Conservation (phyloP, 2,888 invertebrate genomes). For the Salpingus planirostris region DNA sequence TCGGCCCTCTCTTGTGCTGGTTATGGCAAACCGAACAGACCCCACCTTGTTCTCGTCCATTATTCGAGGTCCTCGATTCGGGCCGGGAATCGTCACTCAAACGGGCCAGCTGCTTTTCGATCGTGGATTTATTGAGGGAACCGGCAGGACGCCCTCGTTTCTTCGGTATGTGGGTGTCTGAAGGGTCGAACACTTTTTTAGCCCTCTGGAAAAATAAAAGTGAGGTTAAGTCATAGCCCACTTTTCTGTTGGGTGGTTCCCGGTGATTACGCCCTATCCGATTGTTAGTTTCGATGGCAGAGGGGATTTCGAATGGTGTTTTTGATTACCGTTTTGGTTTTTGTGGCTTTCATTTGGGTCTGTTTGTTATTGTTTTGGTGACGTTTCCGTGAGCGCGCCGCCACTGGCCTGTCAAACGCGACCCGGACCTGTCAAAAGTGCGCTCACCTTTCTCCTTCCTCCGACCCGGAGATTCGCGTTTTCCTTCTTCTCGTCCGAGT, state of each 20-base stretch:
- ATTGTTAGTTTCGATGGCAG: too few species aligned
- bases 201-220: constrained; percentile 49
- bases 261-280: neutral
- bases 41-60: constrained; percentile 44
- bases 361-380: too few species aligned
- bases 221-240: constrained; percentile 5
- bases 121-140: constrained; percentile 51
- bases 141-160: constrained; percentile 61
- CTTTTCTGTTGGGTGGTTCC: constrained; percentile 1
- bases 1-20: constrained; percentile 50
- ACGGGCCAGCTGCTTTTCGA: constrained; percentile 43
- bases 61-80: constrained; percentile 34
- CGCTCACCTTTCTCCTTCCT: constrained; percentile 48
- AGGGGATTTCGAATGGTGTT: too few species aligned
- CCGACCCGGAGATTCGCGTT: constrained; percentile 44
- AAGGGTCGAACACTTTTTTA: constrained; percentile 79
- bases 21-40: constrained; percentile 55
- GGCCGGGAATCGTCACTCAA: constrained; percentile 31
- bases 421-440: neutral
- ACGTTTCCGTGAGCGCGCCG: too few species aligned
- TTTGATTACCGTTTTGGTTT: constrained; percentile 9
- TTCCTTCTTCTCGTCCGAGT: constrained; percentile 23
- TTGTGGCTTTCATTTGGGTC: constrained; percentile 6
- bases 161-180: constrained; percentile 69
- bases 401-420: too few species aligned